Evolutionary conservation across 2,113 vertebrate genomes (phyloP).

Genomic region (Natator depressus): DNA sequence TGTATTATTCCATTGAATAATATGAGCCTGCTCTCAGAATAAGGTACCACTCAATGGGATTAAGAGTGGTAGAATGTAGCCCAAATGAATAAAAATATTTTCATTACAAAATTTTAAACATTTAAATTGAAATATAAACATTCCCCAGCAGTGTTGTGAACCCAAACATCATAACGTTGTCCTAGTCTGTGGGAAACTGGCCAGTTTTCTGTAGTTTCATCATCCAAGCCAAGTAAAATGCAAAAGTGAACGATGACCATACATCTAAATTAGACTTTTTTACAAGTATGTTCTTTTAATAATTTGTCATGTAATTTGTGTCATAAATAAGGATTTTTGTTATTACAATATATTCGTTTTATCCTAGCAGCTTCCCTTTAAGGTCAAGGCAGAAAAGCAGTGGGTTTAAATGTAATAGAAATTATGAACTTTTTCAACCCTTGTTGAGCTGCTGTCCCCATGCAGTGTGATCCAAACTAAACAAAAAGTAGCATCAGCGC

Average conservation of each 20-base stretch:
- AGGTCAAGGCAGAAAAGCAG: neutral
- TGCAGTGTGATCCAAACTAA: neutral
- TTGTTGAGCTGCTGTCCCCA: neutral
- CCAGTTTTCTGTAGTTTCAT: neutral
- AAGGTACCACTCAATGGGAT: neutral
- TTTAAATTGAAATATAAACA: neutral
- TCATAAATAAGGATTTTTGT: neutral
- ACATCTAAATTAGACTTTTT: neutral
- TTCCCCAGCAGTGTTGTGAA: neutral
- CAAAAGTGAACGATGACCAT: neutral
- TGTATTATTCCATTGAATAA: neutral
- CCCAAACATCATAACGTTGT: neutral
- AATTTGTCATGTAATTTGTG: conserved; percentile 20
- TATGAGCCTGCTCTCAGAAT: neutral
- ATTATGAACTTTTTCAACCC: conserved; percentile 3
- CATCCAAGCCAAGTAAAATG: neutral
- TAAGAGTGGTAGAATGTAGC: neutral
- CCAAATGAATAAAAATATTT: neutral
- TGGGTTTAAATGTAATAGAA: conserved; percentile 51
- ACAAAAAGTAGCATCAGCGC: neutral
- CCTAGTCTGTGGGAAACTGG: neutral
- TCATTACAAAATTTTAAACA: neutral
- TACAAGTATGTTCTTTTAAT: conserved; percentile 21
- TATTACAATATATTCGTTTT: conserved; percentile 25
- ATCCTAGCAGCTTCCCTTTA: conserved; percentile 22